Conservation (phyloP, 2,113 vertebrate genomes). For the Oreochromis spilurus region DNA sequence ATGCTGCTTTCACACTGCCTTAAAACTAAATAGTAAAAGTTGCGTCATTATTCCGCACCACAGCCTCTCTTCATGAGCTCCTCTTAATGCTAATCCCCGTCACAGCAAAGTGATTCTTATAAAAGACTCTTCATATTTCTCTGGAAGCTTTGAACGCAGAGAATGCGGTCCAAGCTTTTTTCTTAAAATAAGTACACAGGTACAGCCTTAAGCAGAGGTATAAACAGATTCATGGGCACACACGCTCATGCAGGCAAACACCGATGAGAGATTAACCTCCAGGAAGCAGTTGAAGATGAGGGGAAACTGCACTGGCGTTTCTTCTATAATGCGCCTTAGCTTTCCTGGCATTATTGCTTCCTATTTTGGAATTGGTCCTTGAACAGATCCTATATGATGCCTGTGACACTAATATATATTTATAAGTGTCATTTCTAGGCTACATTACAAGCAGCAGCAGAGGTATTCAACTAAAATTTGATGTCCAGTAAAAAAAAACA, state of each 20-base stretch:
- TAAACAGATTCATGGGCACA: not conserved
- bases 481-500: not conserved
- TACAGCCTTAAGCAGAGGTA: not conserved
- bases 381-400: not conserved
- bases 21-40: not conserved
- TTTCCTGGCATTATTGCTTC: not conserved
- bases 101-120: not conserved
- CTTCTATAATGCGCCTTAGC: not conserved
- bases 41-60: not conserved
- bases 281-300: not conserved
- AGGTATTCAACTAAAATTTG: not conserved
- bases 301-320: not conserved
- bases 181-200: constrained; percentile 16
- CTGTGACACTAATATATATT: not conserved
- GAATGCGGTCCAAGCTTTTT: not conserved
- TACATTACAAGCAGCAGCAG: not conserved
- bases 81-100: constrained; percentile 1
- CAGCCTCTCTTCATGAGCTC: not conserved
- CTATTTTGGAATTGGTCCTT: not conserved
- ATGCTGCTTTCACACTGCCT: not conserved
- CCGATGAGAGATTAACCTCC: not conserved
- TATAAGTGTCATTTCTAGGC: not conserved
- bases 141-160: not conserved
- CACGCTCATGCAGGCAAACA: not conserved
- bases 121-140: not conserved